A percentile compares a stretch with the other conserved stretches of the same genome.
Conservation (phyloP, 2,797 vertebrate genomes). For the Sebastes umbrosus region DNA sequence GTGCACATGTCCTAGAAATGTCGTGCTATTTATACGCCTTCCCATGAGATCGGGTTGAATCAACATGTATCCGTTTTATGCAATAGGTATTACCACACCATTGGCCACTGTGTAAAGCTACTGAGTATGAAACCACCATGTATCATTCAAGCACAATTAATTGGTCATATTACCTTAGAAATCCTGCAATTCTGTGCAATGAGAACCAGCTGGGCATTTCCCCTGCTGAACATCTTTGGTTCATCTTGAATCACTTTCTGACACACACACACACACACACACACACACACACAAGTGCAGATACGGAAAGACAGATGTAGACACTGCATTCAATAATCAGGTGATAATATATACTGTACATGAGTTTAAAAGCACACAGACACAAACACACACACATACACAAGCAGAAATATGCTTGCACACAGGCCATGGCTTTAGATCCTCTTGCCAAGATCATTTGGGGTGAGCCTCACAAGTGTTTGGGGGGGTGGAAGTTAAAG, state of each 20-base stretch:
- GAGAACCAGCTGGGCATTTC: conserved; percentile 69
- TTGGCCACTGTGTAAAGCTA: not conserved
- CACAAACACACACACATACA: conserved; percentile 3
- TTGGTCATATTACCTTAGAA: not conserved
- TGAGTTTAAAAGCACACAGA: conserved; percentile 19
- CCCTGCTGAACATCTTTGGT: conserved; percentile 59
- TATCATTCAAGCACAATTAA: not conserved
- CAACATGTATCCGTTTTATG: not conserved
- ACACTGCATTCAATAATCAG: conserved; percentile 34
- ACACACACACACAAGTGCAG: not conserved
- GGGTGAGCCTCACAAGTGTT: conserved; percentile 57
- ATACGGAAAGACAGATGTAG: conserved; percentile 14
- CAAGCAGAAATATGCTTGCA: not conserved
- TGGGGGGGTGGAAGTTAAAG: conserved; percentile 51
- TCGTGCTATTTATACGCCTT: not conserved
- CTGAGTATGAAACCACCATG: not conserved
- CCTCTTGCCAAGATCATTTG: conserved; percentile 58
- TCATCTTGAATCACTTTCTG: conserved; percentile 68
- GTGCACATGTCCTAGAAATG: not conserved
- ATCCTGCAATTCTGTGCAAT: conserved; percentile 45
- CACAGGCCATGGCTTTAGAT: conserved; percentile 37
- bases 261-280: not conserved
- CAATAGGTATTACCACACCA: not conserved
- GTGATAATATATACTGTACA: conserved; percentile 47
- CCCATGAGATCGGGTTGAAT: not conserved